Conservation (phyloP, 1,140 invertebrate genomes). For the Apolygus lucorum region DNA sequence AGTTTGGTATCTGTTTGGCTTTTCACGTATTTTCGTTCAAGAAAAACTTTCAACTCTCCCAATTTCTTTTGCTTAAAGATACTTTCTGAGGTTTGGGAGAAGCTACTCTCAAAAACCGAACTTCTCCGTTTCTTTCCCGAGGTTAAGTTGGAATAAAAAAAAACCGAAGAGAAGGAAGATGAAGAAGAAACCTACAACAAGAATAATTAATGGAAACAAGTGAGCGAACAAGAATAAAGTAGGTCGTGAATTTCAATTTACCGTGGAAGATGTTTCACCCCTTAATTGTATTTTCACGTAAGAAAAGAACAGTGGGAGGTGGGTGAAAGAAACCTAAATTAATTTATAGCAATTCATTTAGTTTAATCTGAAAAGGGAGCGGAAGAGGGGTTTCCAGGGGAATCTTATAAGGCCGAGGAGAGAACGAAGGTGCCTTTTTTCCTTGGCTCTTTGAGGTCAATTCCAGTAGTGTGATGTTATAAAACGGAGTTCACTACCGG, state of each 20-base stretch:
- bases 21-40: too few relatives aligned
- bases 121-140: too few relatives aligned
- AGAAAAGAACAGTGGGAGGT: background rate
- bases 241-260: constrained; percentile 10
- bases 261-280: constrained; percentile 14
- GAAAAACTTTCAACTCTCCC: too few relatives aligned
- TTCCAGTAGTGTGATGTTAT: too few relatives aligned
- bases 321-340: background rate
- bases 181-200: background rate
- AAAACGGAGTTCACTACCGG: too few relatives aligned
- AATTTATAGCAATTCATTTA: constrained; percentile 11
- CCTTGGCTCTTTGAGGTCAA: background rate
- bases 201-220: constrained; percentile 17
- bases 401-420: background rate
- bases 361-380: constrained; percentile 11
- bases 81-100: too few relatives aligned
- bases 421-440: background rate
- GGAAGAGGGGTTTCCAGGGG: constrained; percentile 8
- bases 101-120: too few relatives aligned
- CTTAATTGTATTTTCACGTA: constrained; percentile 9
- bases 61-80: too few relatives aligned
- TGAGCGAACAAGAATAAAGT: constrained; percentile 12
- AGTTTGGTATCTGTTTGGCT: too few relatives aligned
- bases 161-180: background rate
- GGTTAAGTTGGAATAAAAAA: background rate